Conservation (phyloP, 2,113 vertebrate species). For the Marcusenius ussheri region DNA sequence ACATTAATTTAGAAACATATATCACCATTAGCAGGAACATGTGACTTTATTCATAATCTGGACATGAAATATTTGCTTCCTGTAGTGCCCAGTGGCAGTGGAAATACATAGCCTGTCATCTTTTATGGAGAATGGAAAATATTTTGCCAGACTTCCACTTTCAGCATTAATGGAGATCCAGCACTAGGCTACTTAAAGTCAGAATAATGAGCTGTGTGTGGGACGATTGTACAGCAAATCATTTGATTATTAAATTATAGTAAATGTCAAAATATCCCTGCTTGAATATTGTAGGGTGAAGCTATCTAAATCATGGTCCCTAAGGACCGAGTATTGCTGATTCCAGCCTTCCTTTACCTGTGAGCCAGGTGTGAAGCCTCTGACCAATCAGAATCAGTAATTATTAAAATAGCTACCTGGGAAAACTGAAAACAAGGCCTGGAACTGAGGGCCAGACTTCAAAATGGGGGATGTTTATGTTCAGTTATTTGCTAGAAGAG, state of each 20-base stretch:
- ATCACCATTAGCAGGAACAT: neutral
- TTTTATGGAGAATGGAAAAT: conserved; percentile 20
- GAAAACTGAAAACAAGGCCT: too few relatives aligned
- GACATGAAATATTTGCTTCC: conserved; percentile 22
- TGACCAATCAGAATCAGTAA: too few relatives aligned
- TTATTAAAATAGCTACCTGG: too few relatives aligned
- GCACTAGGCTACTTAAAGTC: conserved; percentile 4
- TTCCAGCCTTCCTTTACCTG: too few relatives aligned
- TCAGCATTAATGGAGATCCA: conserved; percentile 6
- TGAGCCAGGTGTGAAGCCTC: too few relatives aligned
- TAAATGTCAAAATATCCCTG: neutral
- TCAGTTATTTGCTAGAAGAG: neutral
- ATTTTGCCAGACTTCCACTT: conserved; percentile 29
- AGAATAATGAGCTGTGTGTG: conserved; percentile 14
- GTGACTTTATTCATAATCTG: conserved; percentile 20
- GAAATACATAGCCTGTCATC: conserved; percentile 18
- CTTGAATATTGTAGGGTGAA: neutral
- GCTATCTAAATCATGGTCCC: too few relatives aligned
- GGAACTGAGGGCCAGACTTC: too few relatives aligned
- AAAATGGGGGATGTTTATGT: neutral
- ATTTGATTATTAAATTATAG: neutral
- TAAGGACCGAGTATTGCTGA: too few relatives aligned
- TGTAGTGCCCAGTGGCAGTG: neutral
- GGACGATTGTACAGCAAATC: neutral
- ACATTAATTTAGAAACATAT: neutral